phyloP scores from a whole-genome alignment of 2,113 vertebrate species.

The rabbit (Oryctolagus cuniculus) region mOryCun1.1 NC_091448.1:22861001-22861500 shows the following conservation, averaged over 20 bases:
- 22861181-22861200: constrained; percentile 6
- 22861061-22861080: background rate
- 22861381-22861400: background rate
- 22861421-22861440: background rate
- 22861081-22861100: background rate
- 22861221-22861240: background rate
- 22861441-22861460: background rate
- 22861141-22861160: background rate
- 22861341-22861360: constrained; percentile 8
- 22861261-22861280: constrained; percentile 30
- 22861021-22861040: too few relatives aligned
- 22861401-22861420: background rate
- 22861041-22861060: too few relatives aligned
- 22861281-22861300: background rate
- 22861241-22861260: constrained; percentile 9
- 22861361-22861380: constrained; percentile 18
- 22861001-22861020: too few relatives aligned
- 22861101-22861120: background rate
- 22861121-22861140: background rate
- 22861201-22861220: constrained; percentile 14
- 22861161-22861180: constrained; percentile 46
- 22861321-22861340: background rate
- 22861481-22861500: background rate
- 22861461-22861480: background rate
- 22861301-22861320: constrained; percentile 15